Conservation (phyloP, 2,113 vertebrate genomes). For the Pelecanoides urinatrix region DNA sequence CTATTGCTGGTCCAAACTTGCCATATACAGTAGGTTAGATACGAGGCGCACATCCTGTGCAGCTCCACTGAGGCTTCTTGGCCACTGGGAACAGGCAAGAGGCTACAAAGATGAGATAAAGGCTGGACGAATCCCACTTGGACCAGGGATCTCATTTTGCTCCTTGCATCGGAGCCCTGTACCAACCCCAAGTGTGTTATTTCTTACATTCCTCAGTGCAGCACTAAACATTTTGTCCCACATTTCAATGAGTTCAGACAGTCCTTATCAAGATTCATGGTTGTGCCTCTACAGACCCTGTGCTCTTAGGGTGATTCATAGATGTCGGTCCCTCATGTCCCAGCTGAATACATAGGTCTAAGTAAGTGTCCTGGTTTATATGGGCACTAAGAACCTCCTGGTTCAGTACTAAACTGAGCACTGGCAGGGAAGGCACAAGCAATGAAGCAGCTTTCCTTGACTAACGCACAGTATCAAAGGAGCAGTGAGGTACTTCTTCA, state of each 20-base stretch:
- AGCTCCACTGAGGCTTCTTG: neutral
- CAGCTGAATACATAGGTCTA: neutral
- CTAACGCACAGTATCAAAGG: neutral
- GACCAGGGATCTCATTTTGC: neutral
- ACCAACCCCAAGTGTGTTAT: neutral
- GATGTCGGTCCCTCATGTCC: neutral
- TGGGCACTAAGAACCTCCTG: neutral
- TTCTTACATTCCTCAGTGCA: neutral
- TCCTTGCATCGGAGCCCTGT: neutral
- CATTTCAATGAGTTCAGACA: neutral
- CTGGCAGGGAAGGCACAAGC: neutral
- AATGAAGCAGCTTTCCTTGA: neutral
- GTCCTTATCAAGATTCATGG: neutral
- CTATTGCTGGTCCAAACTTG: neutral
- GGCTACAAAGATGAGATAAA: neutral
- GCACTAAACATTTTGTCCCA: accelerated
- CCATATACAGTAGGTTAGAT: neutral
- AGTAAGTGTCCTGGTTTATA: neutral
- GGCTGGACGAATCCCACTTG: neutral
- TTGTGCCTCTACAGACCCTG: neutral
- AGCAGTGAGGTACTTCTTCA: neutral
- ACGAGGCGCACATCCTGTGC: accelerated
- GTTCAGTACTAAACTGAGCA: neutral
- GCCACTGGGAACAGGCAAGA: neutral
- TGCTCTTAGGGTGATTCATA: neutral